Evolutionary conservation across 2,113 vertebrate genomes (phyloP).

Genomic region (Rhea americana): DNA sequence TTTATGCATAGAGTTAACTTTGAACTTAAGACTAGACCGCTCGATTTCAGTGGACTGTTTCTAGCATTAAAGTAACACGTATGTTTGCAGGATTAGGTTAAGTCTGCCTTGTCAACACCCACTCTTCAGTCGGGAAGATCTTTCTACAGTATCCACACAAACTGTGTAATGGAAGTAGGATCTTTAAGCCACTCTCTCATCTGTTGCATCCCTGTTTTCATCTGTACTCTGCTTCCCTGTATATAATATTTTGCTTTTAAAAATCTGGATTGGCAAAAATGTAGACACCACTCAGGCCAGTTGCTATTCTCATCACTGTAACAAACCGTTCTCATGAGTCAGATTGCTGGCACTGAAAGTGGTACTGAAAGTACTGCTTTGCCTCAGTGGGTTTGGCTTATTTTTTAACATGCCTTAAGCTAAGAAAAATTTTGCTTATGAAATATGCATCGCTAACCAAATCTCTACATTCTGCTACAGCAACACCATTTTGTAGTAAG

Average conservation of each 20-base stretch:
- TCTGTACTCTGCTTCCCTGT: not conserved
- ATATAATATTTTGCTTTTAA: not conserved
- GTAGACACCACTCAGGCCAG: not conserved
- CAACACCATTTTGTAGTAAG: not conserved
- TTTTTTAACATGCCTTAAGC: not conserved
- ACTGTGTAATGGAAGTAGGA: not conserved
- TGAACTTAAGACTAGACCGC: not conserved
- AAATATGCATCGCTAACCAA: not conserved
- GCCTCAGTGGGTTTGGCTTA: not conserved
- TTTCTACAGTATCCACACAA: not conserved
- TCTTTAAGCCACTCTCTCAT: not conserved
- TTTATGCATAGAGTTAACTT: not conserved
- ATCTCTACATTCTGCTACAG: not conserved
- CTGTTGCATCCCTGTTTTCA: not conserved
- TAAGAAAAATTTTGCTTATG: not conserved
- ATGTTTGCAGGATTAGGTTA: not conserved
- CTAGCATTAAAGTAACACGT: not conserved
- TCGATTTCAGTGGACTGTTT: not conserved
- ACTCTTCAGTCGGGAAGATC: not conserved
- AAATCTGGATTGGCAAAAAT: not conserved
- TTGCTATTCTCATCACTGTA: not conserved
- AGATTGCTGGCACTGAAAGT: not conserved
- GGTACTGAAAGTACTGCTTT: not conserved
- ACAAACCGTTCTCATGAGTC: not conserved
- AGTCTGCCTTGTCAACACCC: fast-evolving